phyloP scores from a whole-genome alignment of 2,888 invertebrate genomes.

The Hoplodrina blanda region DNA sequence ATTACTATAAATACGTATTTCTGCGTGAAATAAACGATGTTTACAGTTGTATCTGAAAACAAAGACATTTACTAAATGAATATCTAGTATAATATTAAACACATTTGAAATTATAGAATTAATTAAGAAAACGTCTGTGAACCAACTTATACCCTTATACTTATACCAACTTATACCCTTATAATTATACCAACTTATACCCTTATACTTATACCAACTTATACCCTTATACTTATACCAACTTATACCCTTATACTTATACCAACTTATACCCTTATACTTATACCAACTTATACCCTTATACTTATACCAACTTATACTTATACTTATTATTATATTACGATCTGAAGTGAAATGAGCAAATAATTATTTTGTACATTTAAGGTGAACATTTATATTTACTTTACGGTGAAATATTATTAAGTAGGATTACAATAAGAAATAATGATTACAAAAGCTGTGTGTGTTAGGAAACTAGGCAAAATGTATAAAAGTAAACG shows the following conservation, averaged over 20 bases:
- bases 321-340: not conserved
- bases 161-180: too few relatives aligned
- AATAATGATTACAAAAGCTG: not conserved
- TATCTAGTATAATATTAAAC: not conserved
- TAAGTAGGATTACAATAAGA: not conserved
- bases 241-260: too few relatives aligned
- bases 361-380: not conserved
- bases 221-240: too few relatives aligned
- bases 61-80: not conserved
- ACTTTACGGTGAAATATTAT: too few relatives aligned
- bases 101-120: not conserved
- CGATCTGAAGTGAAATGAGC: not conserved
- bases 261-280: too few relatives aligned
- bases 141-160: too few relatives aligned
- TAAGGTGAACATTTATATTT: not conserved
- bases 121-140: not conserved
- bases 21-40: not conserved
- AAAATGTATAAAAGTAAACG: not conserved
- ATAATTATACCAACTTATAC: too few relatives aligned
- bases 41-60: not conserved
- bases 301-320: too few relatives aligned
- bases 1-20: not conserved
- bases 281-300: too few relatives aligned
- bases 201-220: too few relatives aligned
- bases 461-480: too few relatives aligned